Evolutionary conservation across 2,888 invertebrate genomes (phyloP).

Genomic region (Selenia dentaria): DNA sequence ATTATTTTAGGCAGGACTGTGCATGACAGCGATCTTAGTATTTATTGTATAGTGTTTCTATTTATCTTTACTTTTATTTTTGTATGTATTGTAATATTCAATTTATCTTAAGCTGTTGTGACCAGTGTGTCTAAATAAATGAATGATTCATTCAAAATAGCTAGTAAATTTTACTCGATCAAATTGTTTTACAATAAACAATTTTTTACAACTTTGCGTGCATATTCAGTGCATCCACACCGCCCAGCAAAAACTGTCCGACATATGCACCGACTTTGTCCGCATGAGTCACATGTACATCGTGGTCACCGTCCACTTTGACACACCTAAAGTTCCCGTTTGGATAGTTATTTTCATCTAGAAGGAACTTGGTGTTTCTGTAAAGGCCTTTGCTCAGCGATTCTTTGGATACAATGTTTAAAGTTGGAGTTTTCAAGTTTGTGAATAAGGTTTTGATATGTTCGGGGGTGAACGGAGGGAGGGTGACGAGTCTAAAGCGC

Average conservation of each 20-base stretch:
- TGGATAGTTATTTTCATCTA: slow-evolving; percentile 51
- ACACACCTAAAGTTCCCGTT: slow-evolving; percentile 50
- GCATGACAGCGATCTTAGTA: no score
- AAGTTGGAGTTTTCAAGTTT: slow-evolving; percentile 47
- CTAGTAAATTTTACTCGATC: no score
- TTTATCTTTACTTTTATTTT: no score
- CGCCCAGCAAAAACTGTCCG: slow-evolving; percentile 61
- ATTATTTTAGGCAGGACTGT: no score
- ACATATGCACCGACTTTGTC: slow-evolving; percentile 72
- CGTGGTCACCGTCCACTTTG: slow-evolving; percentile 80
- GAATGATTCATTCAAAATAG: no score
- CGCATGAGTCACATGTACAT: slow-evolving; percentile 84
- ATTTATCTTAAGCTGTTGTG: no score
- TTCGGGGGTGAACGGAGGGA: slow-evolving; percentile 57
- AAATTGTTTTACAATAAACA: no score
- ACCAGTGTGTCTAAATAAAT: no score
- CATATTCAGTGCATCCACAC: slow-evolving; percentile 49
- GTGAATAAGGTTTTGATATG: slow-evolving; percentile 55
- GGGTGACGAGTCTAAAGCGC: slow-evolving; percentile 64
- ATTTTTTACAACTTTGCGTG: slow-evolving; percentile 56
- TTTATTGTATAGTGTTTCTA: no score
- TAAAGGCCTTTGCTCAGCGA: slow-evolving; percentile 45
- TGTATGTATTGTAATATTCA: no score
- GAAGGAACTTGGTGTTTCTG: slow-evolving; percentile 45
- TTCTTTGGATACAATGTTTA: slow-evolving; percentile 48